Evolutionary conservation across 2,888 invertebrate genomes (phyloP), one percentile per base, ranked within the genome.

Genomic region (Sisyra nigra): DNA sequence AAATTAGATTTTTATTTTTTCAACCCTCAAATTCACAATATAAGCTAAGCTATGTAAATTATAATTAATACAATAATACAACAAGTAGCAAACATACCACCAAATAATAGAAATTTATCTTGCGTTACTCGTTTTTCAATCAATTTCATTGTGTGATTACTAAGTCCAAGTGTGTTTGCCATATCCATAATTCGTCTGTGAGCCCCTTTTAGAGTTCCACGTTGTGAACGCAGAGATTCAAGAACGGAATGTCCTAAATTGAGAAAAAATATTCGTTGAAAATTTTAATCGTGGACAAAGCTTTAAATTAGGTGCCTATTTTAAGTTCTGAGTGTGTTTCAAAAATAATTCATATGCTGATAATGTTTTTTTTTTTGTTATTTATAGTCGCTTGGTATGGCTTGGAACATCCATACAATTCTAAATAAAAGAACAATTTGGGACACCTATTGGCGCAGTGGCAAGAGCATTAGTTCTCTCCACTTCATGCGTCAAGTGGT

Each of bases 71-170:
- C 69, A 57, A 96, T 86, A 44, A 93, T 69, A 42, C 82, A 55
- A 44, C 83, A 60, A 1, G 93, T 93, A 11, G 88, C 61, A 39
- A 86, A 59, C 80, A 94, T 87, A 41, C 94, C 94, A 5, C 81
- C 84, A 46, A 86, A 71, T 46, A 97, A 67, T 49, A 96, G 72
- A 55, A 83, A 80, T 60, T 89, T 91, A 61, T 97, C 96, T 57
- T 93, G 87, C 1, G 74, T 67, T 6, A 84, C 80, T 51, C 96
- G 66, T 43, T 83, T 71, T 57, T 97, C 94, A 51, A 96, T 94
- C 32, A 94, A 67, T 49, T 88, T 76, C 77, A 97, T 92, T 1
- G 94, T 93, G 7, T 94, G 89, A 59, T 92, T 93, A 6, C 92
- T 93, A 40, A 97, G 66, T 0, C 96, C 96, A 10, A 97, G 66